phyloP scores from a whole-genome alignment of 2,888 invertebrate species.

The Tachystola acroxantha region DNA sequence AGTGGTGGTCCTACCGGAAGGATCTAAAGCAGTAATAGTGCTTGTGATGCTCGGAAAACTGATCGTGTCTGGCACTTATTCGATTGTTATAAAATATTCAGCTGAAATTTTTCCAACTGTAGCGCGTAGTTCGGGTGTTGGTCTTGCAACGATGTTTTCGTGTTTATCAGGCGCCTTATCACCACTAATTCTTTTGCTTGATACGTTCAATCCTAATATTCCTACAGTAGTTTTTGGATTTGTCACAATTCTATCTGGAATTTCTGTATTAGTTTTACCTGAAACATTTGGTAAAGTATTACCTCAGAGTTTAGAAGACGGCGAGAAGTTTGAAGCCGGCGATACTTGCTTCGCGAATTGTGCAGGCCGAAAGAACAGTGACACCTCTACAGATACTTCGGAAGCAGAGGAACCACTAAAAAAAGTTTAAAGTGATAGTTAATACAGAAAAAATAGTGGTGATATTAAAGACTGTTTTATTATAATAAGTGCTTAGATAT shows the following conservation, averaged over 20 bases:
- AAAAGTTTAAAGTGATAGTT: not conserved
- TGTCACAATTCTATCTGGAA: slow-evolving; percentile 85
- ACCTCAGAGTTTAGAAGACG: slow-evolving; percentile 90
- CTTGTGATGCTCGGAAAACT: slow-evolving; percentile 89
- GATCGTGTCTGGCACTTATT: slow-evolving; percentile 90
- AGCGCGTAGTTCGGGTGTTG: slow-evolving; percentile 89
- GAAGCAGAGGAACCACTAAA: not conserved
- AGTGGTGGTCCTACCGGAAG: slow-evolving; percentile 83
- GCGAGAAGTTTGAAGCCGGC: slow-evolving; percentile 89
- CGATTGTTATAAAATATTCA: slow-evolving; percentile 91
- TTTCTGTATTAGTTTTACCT: slow-evolving; percentile 84
- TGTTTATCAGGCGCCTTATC: slow-evolving; percentile 89
- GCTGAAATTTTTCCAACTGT: slow-evolving; percentile 93
- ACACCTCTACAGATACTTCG: slow-evolving; percentile 13
- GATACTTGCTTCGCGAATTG: slow-evolving; percentile 89
- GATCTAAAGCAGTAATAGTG: slow-evolving; percentile 77
- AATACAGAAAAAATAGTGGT: no score
- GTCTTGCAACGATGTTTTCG: slow-evolving; percentile 91
- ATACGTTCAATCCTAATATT: slow-evolving; percentile 86
- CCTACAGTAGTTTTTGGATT: slow-evolving; percentile 88
- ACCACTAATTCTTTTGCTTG: slow-evolving; percentile 86
- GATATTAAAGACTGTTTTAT: no score
- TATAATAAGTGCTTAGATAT: no score
- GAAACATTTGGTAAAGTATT: slow-evolving; percentile 89
- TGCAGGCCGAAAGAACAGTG: slow-evolving; percentile 60